Percentiles rank a stretch among this genome's conserved stretches.
phyloP scores from a whole-genome alignment of 2,888 invertebrate genomes.

The Drosophila testacea region DNA sequence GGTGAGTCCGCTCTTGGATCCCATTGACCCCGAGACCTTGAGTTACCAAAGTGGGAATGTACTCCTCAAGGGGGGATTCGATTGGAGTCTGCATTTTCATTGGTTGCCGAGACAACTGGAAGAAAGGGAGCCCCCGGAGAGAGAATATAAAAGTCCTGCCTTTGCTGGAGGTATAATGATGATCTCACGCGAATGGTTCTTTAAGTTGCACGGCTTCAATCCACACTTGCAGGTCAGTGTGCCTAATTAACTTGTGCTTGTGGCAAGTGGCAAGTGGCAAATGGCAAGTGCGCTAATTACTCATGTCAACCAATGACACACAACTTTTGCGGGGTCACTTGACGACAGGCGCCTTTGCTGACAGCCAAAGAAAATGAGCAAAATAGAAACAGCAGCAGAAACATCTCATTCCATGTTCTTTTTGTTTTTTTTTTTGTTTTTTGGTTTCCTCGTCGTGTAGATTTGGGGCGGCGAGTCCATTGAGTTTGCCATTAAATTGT shows the following conservation, averaged over 20 bases:
- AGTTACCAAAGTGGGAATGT: constrained; percentile 81
- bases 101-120: constrained; percentile 82
- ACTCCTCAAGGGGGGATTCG: constrained; percentile 85
- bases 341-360: constrained; percentile 17
- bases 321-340: constrained; percentile 30
- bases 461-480: constrained; percentile 85
- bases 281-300: constrained; percentile 59
- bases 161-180: constrained; percentile 84
- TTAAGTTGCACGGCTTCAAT: constrained; percentile 84
- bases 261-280: constrained; percentile 23
- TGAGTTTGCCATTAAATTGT: constrained; percentile 84
- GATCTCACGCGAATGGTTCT: constrained; percentile 84
- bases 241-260: constrained; percentile 59
- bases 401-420: constrained; percentile 17
- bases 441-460: constrained; percentile 53
- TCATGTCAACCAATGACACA: constrained; percentile 51
- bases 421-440: not conserved
- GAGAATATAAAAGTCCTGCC: constrained; percentile 78
- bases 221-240: constrained; percentile 79
- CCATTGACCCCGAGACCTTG: constrained; percentile 84
- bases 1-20: constrained; percentile 86
- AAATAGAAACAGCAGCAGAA: constrained; percentile 11
- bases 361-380: constrained; percentile 5
- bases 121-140: constrained; percentile 38
- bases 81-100: constrained; percentile 86